Evolutionary conservation across 2,888 invertebrate species (phyloP), one percentile per base, ranked within the genome.

Genomic region (Stenodema calcarata): DNA sequence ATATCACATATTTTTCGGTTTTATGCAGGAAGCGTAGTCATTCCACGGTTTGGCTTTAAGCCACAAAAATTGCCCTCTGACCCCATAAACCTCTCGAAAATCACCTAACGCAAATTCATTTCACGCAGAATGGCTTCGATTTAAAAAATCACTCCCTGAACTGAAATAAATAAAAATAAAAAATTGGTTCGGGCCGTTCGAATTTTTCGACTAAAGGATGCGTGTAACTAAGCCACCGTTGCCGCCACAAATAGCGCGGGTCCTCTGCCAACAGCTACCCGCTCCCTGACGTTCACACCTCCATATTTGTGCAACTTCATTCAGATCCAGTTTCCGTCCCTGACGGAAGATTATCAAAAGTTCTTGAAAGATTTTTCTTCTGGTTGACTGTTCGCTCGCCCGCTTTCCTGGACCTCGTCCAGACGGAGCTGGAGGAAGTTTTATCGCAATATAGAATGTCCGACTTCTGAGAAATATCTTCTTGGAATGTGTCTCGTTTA

Each of bases 301-400:
- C 88, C 88, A 88, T 88, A 88, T 88, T 88, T 88, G 88, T 88
- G 84, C 87, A 87, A 85, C 86, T 86, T 80, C 80, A 86, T 86
- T 86, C 80, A 86, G 86, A 87, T 87, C 69, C 62, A 30, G 80
- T 87, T 86, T 86, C 87, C 86, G 12, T 27, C 42, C 42, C 73
- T 44, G 18, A 11, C 28, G 50, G 35, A n/a, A 47, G n/a, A 82
- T n/a, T 62, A 62, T 62, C 23, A 62, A 11, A 18, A 23, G 23
- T 62, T 62, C 62, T 23, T 62, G 62, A 62, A 62, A 62, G 23
- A 18, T n/a, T 62, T 9, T 23, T 70, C 70, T 83, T 44, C 69
- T n/a, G n/a, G n/a, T n/a, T n/a, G n/a, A n/a, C n/a, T n/a, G n/a
- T n/a, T n/a, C n/a, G n/a, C n/a, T 41, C 62, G 23, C 23, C 62